Conservation (phyloP, 2,888 invertebrate species). For the Argyresthia albistria region DNA sequence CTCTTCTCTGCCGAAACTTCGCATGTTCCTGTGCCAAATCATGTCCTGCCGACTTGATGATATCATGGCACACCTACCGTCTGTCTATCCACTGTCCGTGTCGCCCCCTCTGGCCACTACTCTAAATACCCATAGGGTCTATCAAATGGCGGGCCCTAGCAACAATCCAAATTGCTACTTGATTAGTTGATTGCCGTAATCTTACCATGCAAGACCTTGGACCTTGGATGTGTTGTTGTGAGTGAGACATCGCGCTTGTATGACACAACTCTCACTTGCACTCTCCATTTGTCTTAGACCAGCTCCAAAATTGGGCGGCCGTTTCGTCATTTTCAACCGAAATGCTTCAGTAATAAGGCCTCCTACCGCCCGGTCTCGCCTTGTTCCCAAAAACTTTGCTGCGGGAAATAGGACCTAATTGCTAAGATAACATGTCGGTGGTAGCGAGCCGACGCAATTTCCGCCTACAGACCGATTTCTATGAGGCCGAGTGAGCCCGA, state of each 20-base stretch:
- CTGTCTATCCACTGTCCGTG: no score
- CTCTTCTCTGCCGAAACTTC: no score
- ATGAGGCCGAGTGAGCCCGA: conserved; percentile 5
- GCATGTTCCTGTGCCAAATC: no score
- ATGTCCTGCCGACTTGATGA: no score
- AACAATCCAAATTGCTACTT: no score
- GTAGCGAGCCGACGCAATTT: background rate
- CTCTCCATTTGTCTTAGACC: background rate
- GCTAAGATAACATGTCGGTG: background rate
- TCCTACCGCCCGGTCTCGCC: background rate
- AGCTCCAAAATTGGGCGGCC: background rate
- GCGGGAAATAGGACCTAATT: background rate
- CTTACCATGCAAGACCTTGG: background rate
- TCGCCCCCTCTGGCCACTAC: no score
- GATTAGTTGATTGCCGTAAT: no score
- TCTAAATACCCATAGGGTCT: no score
- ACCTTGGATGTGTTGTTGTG: background rate
- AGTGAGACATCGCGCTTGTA: background rate
- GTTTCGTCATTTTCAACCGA: background rate
- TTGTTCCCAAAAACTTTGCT: background rate
- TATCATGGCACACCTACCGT: no score
- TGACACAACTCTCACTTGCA: conserved; percentile 3
- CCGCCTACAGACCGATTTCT: conserved; percentile 1
- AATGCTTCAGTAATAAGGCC: background rate
- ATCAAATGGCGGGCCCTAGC: no score